Evolutionary conservation across 1,140 invertebrate species (phyloP).

Genomic region (Formica selysi): DNA sequence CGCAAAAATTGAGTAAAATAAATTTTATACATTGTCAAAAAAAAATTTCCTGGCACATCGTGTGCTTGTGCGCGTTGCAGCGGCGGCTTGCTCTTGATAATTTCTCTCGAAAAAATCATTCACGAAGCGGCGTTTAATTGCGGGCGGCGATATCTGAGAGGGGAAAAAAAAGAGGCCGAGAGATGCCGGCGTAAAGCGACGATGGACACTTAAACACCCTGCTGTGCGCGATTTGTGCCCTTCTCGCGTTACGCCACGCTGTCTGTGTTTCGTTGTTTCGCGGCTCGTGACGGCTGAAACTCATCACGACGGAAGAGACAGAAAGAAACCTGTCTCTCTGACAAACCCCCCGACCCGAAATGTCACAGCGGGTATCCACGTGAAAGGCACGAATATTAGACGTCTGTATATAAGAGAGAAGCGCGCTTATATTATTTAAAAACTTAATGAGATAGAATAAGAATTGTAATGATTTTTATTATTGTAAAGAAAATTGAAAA

Average conservation of each 20-base stretch:
- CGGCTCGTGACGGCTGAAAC: constrained; percentile 72
- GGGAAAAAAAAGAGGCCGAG: constrained; percentile 17
- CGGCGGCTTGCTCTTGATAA: constrained; percentile 51
- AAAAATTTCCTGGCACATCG: not conserved
- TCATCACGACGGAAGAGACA: constrained; percentile 39
- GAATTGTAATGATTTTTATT: not conserved
- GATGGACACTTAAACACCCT: constrained; percentile 32
- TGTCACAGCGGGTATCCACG: not conserved
- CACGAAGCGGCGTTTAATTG: constrained; percentile 73
- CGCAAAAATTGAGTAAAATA: not conserved
- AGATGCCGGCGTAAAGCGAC: not conserved
- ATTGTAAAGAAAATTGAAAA: not conserved
- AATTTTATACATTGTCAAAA: not conserved
- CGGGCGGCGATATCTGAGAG: constrained; percentile 30
- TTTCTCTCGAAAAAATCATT: constrained; percentile 9
- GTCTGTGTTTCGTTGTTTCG: constrained; percentile 80
- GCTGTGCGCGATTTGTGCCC: constrained; percentile 52
- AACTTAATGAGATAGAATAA: not conserved
- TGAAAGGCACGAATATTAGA: not conserved
- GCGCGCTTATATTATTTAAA: not conserved
- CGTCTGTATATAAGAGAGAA: not conserved
- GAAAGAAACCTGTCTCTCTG: constrained; percentile 45
- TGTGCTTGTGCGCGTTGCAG: not conserved
- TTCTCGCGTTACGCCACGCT: constrained; percentile 79
- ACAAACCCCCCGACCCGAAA: constrained; percentile 7